phyloP scores from a whole-genome alignment of 2,113 vertebrate genomes.

The Lepidothrix coronata region DNA sequence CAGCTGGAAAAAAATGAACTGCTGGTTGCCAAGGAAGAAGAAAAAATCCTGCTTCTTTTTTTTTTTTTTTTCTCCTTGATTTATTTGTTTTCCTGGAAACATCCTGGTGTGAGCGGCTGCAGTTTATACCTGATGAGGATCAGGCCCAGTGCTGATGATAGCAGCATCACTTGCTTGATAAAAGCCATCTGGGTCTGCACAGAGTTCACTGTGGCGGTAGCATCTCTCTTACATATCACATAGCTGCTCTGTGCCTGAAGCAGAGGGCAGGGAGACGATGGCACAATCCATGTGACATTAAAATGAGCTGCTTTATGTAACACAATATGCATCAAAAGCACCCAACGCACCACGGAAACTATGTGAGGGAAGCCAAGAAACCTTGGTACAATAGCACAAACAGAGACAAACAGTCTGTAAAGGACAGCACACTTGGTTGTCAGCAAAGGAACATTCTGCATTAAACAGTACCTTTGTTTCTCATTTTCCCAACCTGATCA shows the following conservation, averaged over 20 bases:
- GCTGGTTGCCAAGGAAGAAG: neutral
- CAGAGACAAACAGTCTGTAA: constrained; percentile 1
- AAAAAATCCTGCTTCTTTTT: neutral
- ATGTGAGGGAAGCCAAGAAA: neutral
- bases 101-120: neutral
- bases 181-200: neutral
- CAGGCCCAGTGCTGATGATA: neutral
- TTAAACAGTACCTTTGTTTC: neutral
- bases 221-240: neutral
- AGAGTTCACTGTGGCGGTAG: neutral
- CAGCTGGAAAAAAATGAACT: neutral
- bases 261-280: neutral
- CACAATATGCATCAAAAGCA: neutral
- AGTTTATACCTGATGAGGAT: neutral
- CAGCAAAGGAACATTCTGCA: neutral
- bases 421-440: neutral
- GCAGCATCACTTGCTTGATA: neutral
- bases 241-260: neutral
- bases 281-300: neutral
- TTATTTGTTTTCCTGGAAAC: neutral
- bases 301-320: constrained; percentile 10
- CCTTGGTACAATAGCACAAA: neutral
- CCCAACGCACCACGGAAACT: neutral
- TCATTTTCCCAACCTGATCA: neutral
- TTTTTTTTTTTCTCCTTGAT: neutral